Percentiles rank a stretch among this genome's conserved stretches.
Evolutionary conservation across 2,797 vertebrate genomes (phyloP).

Genomic region (Sciurus vulgaris): DNA sequence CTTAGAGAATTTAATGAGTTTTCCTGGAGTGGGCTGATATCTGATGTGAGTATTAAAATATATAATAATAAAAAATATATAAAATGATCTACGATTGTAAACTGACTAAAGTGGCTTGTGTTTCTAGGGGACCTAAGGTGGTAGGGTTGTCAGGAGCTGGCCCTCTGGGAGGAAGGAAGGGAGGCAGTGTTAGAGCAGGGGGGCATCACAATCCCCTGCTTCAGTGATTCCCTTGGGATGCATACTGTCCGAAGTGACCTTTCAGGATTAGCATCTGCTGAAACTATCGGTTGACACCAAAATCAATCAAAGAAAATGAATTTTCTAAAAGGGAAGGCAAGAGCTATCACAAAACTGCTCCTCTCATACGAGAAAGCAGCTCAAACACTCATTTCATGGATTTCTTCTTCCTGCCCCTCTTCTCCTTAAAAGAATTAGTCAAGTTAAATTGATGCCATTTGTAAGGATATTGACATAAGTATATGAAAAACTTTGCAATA

Average conservation of each 20-base stretch:
- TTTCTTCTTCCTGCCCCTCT: not conserved
- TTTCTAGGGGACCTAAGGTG: not conserved
- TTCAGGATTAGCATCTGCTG: not conserved
- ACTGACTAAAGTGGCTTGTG: not conserved
- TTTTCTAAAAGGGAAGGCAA: not conserved
- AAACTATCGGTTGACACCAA: not conserved
- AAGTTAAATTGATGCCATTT: slow-evolving; percentile 29
- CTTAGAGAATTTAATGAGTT: not conserved
- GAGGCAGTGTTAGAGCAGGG: not conserved
- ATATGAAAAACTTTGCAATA: slow-evolving; percentile 56
- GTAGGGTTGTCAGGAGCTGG: accelerated
- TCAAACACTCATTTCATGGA: not conserved
- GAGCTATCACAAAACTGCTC: not conserved
- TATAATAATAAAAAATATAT: not conserved
- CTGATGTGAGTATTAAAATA: not conserved
- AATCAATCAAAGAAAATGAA: not conserved
- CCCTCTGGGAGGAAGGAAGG: not conserved
- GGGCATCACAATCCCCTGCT: accelerated
- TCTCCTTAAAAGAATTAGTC: slow-evolving; percentile 56
- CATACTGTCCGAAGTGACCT: not conserved
- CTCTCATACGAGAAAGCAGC: not conserved
- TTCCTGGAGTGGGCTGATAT: not conserved
- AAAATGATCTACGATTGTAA: not conserved
- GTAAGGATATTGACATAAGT: slow-evolving; percentile 34
- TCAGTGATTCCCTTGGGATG: too few species aligned